Evolutionary conservation across 1,140 invertebrate species (phyloP), one percentile per base, ranked within the genome.

Genomic region (Sycobia sp.): DNA sequence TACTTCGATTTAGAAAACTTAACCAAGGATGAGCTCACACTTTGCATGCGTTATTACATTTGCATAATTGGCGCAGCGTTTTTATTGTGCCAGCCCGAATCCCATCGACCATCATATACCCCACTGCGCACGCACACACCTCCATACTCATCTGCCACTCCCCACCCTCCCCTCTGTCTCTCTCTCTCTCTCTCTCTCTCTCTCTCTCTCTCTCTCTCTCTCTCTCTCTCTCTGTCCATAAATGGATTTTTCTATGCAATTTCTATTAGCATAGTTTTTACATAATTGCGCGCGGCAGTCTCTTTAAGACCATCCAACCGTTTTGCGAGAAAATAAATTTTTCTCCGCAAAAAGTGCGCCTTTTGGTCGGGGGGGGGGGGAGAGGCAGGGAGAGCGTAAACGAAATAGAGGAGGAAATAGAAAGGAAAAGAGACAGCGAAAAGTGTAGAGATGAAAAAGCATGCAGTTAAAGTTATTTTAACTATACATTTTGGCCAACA

Each of bases 211-310:
- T n/a, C n/a, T n/a, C n/a, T n/a, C n/a, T n/a, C n/a, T n/a, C n/a
- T n/a, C n/a, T n/a, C n/a, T n/a, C n/a, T n/a, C n/a, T n/a, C n/a
- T n/a, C n/a, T n/a, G n/a, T n/a, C 56, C 64, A 69, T 75, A 76
- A 77, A 76, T 77, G 67, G 72, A 77, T 74, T 78, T 75, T 73
- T 73, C 73, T 69, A 60, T 73, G 73, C 71, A 78, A 79, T 80
- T 76, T 78, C 74, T 79, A 79, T 79, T 79, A 76, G 75, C 76
- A 79, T 78, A 79, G 73, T 76, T 78, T 77, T 77, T 75, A 73
- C 76, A 76, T 80, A 77, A 76, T 77, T 76, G 71, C 71, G 66
- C 47, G 16, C 69, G 50, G 68, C 71, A 68, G 61, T 67, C 67
- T 70, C 3, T 38, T 36, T 53, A 63, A 62, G 62, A 39, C 67